Conservation (phyloP, 2,888 invertebrate species). For the Drosophila niveifrons region DNA sequence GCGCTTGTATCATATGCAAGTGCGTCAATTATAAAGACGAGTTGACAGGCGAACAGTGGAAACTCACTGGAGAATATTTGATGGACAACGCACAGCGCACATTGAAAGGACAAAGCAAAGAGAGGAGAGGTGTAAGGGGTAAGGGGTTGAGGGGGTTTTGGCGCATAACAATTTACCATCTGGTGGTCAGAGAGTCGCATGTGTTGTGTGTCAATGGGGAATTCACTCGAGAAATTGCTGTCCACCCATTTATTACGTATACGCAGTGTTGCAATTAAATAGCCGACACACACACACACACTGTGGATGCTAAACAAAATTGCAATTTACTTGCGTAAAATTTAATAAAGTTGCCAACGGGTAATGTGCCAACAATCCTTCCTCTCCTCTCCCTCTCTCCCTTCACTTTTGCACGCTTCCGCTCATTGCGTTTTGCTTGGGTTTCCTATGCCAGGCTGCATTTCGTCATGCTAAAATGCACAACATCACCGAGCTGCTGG, state of each 20-base stretch:
- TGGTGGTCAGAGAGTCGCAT: neutral
- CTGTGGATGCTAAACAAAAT: conserved; percentile 60
- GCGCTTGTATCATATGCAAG: conserved; percentile 27
- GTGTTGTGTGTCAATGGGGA: neutral
- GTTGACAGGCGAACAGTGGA: neutral
- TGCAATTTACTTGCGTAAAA: conserved; percentile 73
- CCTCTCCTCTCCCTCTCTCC: neutral
- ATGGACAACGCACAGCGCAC: neutral
- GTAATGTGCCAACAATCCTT: conserved; percentile 27
- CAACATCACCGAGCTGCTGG: neutral
- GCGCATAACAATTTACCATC: neutral
- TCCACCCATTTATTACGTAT: conserved; percentile 56
- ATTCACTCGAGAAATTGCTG: conserved; percentile 26
- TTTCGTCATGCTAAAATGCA: too few relatives aligned
- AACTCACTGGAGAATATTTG: neutral
- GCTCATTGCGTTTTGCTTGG: neutral
- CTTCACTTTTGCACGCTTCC: too few relatives aligned
- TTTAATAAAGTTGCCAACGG: conserved; percentile 65
- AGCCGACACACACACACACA: conserved; percentile 30
- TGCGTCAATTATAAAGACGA: conserved; percentile 25
- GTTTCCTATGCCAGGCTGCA: neutral
- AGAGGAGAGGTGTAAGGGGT: too few relatives aligned
- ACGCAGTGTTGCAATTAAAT: conserved; percentile 54
- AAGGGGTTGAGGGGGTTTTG: neutral
- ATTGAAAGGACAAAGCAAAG: conserved; percentile 1